These are phyloP conservation scores for Syngnathus typhle DNA, from an alignment of 2,113 vertebrate species.

Conservation along the genomic window DNA sequence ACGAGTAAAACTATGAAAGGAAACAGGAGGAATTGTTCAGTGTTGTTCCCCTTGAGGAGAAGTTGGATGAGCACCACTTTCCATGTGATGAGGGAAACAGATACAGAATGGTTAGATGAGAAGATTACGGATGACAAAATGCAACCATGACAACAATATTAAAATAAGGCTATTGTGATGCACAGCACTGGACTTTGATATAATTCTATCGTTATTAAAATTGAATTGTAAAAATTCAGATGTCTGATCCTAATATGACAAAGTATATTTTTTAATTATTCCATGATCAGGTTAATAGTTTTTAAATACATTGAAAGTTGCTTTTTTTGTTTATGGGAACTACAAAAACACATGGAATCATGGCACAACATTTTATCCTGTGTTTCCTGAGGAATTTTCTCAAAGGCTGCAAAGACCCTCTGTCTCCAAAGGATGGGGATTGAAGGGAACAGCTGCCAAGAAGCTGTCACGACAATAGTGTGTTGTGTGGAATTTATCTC, in stretches of 20 bases:
- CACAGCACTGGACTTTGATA: neutral
- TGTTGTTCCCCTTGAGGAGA: conserved; percentile 30
- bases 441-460: neutral
- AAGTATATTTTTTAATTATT: neutral
- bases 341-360: neutral
- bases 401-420: too few species aligned
- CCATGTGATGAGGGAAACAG: conserved; percentile 56
- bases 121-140: conserved; percentile 28
- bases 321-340: neutral
- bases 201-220: neutral
- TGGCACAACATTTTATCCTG: neutral
- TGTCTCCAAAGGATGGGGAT: neutral
- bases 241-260: neutral
- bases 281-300: neutral
- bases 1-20: neutral
- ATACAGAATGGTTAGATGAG: conserved; percentile 22
- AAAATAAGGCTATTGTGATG: neutral
- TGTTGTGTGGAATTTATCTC: neutral
- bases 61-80: conserved; percentile 24
- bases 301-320: neutral
- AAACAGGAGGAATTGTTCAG: conserved; percentile 22
- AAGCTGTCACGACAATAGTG: neutral
- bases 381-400: neutral
- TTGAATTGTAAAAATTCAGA: neutral
- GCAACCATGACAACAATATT: conserved; percentile 18